These are phyloP conservation scores for Lasiommata megera DNA, from an alignment of 2,888 invertebrate species.

Conservation along the genomic window DNA sequence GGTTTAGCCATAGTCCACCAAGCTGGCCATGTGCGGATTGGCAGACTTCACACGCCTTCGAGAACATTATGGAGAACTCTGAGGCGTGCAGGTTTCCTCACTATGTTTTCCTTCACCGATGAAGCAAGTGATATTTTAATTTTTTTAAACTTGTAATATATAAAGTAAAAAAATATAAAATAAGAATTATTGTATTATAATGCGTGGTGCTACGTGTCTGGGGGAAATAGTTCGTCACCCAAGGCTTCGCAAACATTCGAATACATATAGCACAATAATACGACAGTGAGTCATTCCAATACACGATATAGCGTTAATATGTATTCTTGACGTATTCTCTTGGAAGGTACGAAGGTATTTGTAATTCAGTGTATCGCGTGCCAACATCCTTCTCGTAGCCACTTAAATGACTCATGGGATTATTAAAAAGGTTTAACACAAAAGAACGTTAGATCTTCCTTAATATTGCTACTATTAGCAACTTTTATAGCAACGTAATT, in stretches of 20 bases:
- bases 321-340: constrained; percentile 38
- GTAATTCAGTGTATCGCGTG: constrained; percentile 46
- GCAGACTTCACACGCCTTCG: no score
- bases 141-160: no score
- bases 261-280: constrained; percentile 26
- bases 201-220: not conserved
- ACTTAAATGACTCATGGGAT: constrained; percentile 28
- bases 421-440: constrained; percentile 31
- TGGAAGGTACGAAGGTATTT: constrained; percentile 43
- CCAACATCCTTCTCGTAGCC: constrained; percentile 50
- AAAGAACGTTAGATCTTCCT: constrained; percentile 12
- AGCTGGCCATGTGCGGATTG: no score
- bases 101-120: no score
- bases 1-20: no score
- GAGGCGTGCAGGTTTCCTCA: no score
- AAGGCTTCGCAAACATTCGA: constrained; percentile 30
- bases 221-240: constrained; percentile 25
- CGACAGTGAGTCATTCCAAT: constrained; percentile 36
- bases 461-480: not conserved
- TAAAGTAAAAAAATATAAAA: no score
- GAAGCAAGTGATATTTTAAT: no score
- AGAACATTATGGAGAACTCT: no score
- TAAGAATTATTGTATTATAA: no score
- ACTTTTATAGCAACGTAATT: no score
- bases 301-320: constrained; percentile 43